Evolutionary conservation across 2,113 vertebrate species (phyloP).

Genomic region (Amblyornis subalaris): DNA sequence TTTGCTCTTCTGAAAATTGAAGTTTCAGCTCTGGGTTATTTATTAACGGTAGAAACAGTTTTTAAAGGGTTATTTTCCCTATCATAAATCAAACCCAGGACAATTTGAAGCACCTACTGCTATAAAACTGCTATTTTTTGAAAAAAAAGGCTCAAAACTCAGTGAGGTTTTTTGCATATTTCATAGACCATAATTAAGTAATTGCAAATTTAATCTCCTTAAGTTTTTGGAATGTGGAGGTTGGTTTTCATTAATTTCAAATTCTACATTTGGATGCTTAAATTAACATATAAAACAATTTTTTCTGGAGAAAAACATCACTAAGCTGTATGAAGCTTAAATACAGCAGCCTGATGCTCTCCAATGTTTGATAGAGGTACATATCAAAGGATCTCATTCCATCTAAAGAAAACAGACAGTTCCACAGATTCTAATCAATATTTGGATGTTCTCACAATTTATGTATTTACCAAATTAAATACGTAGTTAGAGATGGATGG

Average conservation of each 20-base stretch:
- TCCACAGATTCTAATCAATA: neutral
- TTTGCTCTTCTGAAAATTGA: neutral
- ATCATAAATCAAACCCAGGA: neutral
- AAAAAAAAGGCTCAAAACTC: neutral
- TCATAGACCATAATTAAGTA: neutral
- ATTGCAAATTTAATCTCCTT: neutral
- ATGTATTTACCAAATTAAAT: neutral
- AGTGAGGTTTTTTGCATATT: neutral
- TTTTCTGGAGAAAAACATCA: neutral
- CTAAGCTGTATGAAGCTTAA: neutral
- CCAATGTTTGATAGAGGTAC: fast-evolving
- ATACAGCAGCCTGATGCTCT: neutral
- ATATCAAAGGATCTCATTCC: neutral
- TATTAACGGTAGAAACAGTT: neutral
- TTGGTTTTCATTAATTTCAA: neutral
- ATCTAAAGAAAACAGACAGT: neutral
- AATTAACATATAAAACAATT: neutral
- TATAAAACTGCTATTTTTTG: neutral
- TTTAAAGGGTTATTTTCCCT: neutral
- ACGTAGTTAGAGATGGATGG: neutral
- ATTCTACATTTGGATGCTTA: neutral
- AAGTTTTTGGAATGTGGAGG: neutral
- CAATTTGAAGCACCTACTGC: neutral
- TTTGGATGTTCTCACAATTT: neutral
- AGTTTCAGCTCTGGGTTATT: neutral